These are phyloP conservation scores for Brotula barbata DNA, from an alignment of 2,797 vertebrate species.

Conservation along the genomic window DNA sequence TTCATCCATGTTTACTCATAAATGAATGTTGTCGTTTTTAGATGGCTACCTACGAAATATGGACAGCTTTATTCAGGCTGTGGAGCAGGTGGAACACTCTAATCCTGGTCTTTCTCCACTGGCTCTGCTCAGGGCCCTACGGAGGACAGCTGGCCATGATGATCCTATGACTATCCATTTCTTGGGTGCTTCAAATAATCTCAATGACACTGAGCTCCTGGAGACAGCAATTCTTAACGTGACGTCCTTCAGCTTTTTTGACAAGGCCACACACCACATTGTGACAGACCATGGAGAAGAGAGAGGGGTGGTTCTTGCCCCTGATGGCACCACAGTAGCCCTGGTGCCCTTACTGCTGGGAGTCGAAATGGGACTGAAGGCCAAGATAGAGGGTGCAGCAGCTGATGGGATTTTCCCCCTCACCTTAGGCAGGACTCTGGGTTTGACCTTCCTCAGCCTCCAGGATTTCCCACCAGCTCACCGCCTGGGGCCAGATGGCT, in stretches of 20 bases:
- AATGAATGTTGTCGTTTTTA: constrained; percentile 39
- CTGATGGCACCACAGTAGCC: constrained; percentile 86
- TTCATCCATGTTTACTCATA: background rate
- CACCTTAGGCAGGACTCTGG: constrained; percentile 78
- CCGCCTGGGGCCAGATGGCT: constrained; percentile 79
- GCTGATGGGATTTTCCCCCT: constrained; percentile 64
- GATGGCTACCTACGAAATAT: constrained; percentile 71
- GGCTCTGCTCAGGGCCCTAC: constrained; percentile 56
- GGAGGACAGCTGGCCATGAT: constrained; percentile 58
- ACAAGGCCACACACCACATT: constrained; percentile 66
- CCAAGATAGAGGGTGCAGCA: constrained; percentile 32
- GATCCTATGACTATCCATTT: constrained; percentile 66
- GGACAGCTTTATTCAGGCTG: constrained; percentile 73
- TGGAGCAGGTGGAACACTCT: constrained; percentile 72
- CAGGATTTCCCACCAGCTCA: constrained; percentile 31
- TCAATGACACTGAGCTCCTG: constrained; percentile 26
- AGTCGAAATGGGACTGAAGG: constrained; percentile 77
- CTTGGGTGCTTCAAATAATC: constrained; percentile 49
- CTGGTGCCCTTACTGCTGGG: constrained; percentile 81
- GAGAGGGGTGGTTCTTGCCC: constrained; percentile 79
- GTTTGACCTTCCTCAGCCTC: constrained; percentile 77
- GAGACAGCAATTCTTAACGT: constrained; percentile 59
- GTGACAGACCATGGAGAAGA: constrained; percentile 72
- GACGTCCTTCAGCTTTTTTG: constrained; percentile 69
- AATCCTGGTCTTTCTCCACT: constrained; percentile 35